These are phyloP conservation scores for Acromyrmex echinatior DNA, from an alignment of 1,140 invertebrate species.

Conservation along the genomic window DNA sequence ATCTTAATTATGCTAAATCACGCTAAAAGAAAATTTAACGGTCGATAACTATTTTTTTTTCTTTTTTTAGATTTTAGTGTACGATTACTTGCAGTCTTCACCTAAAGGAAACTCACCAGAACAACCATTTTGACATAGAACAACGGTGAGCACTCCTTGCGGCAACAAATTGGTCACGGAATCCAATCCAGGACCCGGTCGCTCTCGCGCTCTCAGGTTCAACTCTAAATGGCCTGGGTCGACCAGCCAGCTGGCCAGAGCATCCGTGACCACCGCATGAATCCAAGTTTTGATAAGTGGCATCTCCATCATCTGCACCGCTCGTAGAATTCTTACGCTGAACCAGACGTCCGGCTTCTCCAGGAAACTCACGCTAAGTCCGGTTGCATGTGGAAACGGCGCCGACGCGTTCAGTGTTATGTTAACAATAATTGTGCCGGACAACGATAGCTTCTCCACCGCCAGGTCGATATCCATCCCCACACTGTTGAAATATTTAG, in stretches of 20 bases:
- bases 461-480: constrained; percentile 86
- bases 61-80: background rate
- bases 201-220: constrained; percentile 84
- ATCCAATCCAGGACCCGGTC: constrained; percentile 81
- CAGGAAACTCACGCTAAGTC: constrained; percentile 86
- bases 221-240: constrained; percentile 87
- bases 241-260: constrained; percentile 87
- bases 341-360: constrained; percentile 88
- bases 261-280: constrained; percentile 87
- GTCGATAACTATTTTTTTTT: background rate
- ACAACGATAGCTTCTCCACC: constrained; percentile 87
- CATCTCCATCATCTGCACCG: constrained; percentile 88
- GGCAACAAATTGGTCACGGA: constrained; percentile 79
- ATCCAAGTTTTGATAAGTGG: constrained; percentile 88
- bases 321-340: constrained; percentile 85
- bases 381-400: constrained; percentile 88
- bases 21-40: constrained; percentile 15
- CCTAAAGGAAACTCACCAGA: constrained; percentile 49
- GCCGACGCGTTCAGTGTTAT: constrained; percentile 86
- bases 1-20: background rate
- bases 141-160: constrained; percentile 87
- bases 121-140: constrained; percentile 77
- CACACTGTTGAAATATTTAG: constrained; percentile 75
- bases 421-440: constrained; percentile 85
- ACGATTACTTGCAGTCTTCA: background rate